phyloP scores from a whole-genome alignment of 2,113 vertebrate species.

The Ciconia maguari region DNA sequence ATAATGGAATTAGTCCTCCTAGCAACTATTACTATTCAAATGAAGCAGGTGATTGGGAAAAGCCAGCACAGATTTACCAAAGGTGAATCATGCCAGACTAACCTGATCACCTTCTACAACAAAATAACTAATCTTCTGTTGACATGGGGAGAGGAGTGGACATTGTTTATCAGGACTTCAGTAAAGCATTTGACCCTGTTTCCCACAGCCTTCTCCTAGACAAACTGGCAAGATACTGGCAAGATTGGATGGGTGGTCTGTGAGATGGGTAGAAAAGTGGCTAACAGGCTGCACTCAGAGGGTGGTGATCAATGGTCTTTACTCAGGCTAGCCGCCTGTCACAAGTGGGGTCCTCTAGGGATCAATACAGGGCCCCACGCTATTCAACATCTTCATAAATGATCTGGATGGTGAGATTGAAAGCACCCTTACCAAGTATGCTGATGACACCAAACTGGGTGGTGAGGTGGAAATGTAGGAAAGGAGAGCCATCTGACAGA shows the following conservation, averaged over 20 bases:
- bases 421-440: not conserved
- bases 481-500: not conserved
- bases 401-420: not conserved
- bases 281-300: not conserved
- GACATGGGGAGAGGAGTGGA: fast-evolving
- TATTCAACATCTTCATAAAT: not conserved
- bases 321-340: not conserved
- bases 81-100: not conserved
- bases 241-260: not conserved
- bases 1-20: not conserved
- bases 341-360: not conserved
- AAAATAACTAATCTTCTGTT: not conserved
- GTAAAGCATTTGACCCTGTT: not conserved
- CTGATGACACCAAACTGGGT: not conserved
- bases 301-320: not conserved
- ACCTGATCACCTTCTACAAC: not conserved
- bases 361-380: not conserved
- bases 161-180: not conserved
- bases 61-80: not conserved
- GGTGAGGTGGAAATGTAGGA: not conserved
- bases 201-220: not conserved
- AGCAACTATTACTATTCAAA: not conserved
- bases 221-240: not conserved
- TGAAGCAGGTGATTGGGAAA: not conserved
- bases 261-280: not conserved